Evolutionary conservation across 2,797 vertebrate species (phyloP).

Genomic region (Oryzias sinensis): DNA sequence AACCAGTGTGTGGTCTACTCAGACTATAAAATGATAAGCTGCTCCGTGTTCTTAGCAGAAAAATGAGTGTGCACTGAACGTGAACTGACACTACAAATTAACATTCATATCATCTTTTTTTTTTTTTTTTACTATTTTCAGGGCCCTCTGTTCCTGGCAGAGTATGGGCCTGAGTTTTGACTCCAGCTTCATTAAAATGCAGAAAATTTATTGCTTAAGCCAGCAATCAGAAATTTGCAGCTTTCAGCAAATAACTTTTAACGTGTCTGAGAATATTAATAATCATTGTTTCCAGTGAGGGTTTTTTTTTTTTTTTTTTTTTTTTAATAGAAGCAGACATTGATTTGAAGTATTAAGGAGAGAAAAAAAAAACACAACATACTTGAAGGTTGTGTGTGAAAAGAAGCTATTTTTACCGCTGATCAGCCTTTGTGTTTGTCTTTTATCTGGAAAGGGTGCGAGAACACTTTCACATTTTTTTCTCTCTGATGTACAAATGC

Average conservation of each 20-base stretch:
- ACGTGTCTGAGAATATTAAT: conserved; percentile 20
- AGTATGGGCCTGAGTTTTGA: conserved; percentile 23
- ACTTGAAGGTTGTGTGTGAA: conserved; percentile 11
- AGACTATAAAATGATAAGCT: conserved; percentile 28
- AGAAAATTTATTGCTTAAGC: conserved; percentile 24
- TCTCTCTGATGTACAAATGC: conserved; percentile 14
- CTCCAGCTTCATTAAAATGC: conserved; percentile 24
- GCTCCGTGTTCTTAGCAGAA: conserved; percentile 24
- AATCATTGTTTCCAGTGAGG: conserved; percentile 32
- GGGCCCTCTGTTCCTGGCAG: conserved; percentile 4
- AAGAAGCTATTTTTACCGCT: conserved; percentile 28
- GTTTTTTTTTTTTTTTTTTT: conserved; percentile 15
- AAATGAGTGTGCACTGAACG: conserved; percentile 32
- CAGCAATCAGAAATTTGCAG: conserved; percentile 20
- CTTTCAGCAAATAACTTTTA: conserved; percentile 32
- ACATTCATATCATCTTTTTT: conserved; percentile 33
- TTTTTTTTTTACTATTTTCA: conserved; percentile 33
- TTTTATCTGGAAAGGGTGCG: conserved; percentile 10
- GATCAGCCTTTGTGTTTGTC: conserved; percentile 18
- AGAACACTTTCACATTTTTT: conserved; percentile 22
- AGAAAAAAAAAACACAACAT: not conserved
- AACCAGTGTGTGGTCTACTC: conserved; percentile 51
- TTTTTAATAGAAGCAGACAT: conserved; percentile 24
- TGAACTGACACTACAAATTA: conserved; percentile 52
- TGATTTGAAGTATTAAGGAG: conserved; percentile 21